phyloP scores from a whole-genome alignment of 2,797 vertebrate species.

The Jordanella pulchra region DNA sequence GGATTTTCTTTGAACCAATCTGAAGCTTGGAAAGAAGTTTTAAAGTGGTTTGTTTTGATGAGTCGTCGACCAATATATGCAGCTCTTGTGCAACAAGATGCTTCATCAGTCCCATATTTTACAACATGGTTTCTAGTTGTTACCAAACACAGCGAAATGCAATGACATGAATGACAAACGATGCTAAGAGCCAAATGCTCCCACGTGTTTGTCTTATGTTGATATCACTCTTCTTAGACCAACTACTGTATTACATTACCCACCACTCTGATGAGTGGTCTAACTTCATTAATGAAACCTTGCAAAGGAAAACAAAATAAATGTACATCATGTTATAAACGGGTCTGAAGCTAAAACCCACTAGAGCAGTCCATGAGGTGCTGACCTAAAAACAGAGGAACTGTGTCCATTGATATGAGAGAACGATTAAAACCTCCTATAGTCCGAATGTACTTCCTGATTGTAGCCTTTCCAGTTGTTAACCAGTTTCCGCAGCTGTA shows the following conservation, averaged over 20 bases:
- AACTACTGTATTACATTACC: neutral
- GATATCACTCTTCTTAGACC: neutral
- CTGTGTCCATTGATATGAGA: neutral
- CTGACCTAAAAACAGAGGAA: slow-evolving; percentile 2
- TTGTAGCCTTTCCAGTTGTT: neutral
- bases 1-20: neutral
- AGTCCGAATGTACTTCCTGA: neutral
- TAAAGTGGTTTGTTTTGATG: neutral
- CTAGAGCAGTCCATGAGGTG: neutral
- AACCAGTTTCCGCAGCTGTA: neutral
- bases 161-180: neutral
- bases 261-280: slow-evolving; percentile 7
- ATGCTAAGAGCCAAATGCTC: neutral
- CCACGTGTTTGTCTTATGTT: neutral
- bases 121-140: slow-evolving; percentile 2
- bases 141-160: neutral
- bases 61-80: slow-evolving; percentile 4
- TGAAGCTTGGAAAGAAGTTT: neutral
- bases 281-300: neutral
- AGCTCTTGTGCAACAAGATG: slow-evolving; percentile 21
- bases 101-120: slow-evolving; percentile 28
- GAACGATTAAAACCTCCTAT: neutral
- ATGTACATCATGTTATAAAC: neutral
- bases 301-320: slow-evolving; percentile 1
- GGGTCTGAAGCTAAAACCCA: neutral